These are phyloP conservation scores for Semibalanus balanoides DNA, from an alignment of 1,140 invertebrate genomes.

Conservation along the genomic window DNA sequence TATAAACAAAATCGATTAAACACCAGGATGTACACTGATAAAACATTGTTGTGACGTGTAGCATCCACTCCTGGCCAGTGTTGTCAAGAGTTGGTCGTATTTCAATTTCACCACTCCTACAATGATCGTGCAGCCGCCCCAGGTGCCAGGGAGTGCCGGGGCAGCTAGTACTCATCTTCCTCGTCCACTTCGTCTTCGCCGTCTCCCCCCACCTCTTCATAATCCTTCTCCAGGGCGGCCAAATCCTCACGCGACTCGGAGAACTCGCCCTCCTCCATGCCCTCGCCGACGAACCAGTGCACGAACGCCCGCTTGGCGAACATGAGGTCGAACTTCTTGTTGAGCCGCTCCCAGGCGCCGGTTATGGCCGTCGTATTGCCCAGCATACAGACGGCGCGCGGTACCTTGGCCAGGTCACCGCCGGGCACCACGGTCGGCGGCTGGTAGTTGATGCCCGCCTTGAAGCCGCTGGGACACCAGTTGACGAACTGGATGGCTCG, in stretches of 20 bases:
- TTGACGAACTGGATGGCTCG: slow-evolving; percentile 63
- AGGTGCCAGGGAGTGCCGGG: no score
- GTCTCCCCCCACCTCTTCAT: slow-evolving; percentile 42
- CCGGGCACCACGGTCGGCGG: slow-evolving; percentile 44
- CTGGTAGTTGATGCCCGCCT: slow-evolving; percentile 61
- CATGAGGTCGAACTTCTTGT: slow-evolving; percentile 71
- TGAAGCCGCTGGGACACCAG: slow-evolving; percentile 56
- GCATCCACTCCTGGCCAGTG: no score
- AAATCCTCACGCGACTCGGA: slow-evolving; percentile 54
- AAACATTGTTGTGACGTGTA: no score
- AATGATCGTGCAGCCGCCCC: no score
- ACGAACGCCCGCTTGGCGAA: slow-evolving; percentile 51
- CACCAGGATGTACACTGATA: no score
- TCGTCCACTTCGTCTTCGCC: slow-evolving; percentile 6
- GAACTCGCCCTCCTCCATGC: slow-evolving; percentile 63
- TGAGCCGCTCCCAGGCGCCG: slow-evolving; percentile 58
- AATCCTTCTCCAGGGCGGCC: slow-evolving; percentile 47
- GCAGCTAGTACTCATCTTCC: slow-evolving; percentile 3
- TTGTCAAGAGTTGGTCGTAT: no score
- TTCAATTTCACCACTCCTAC: no score
- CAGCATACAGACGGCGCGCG: slow-evolving; percentile 54
- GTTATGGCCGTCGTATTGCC: slow-evolving; percentile 69
- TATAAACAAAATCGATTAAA: no score
- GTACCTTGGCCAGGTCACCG: slow-evolving; percentile 42
- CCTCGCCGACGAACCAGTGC: slow-evolving; percentile 54